Percentiles rank a stretch among this genome's conserved stretches.
Conservation (phyloP, 2,888 invertebrate genomes). For the Cabera pusaria region DNA sequence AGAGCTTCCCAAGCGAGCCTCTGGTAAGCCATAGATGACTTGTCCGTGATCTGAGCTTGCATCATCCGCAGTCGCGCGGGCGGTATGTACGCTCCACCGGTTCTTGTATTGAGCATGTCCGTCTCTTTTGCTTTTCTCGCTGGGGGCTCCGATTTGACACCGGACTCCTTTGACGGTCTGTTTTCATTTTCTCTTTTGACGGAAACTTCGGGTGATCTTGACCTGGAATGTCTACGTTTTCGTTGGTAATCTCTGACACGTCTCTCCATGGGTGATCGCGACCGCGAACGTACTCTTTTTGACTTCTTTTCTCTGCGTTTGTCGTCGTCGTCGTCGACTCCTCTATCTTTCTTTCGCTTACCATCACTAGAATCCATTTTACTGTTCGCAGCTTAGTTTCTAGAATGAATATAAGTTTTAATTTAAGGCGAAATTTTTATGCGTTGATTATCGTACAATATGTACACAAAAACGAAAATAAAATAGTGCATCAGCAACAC, state of each 20-base stretch:
- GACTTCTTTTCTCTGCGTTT: conserved; percentile 52
- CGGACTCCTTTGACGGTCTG: conserved; percentile 35
- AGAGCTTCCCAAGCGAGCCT: conserved; percentile 99
- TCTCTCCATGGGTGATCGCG: conserved; percentile 46
- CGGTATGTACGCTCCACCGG: conserved; percentile 98
- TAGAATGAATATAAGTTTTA: neutral
- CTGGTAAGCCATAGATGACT: conserved; percentile 97
- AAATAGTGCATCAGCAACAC: too few relatives aligned
- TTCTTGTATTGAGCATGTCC: conserved; percentile 91
- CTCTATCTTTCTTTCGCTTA: conserved; percentile 59
- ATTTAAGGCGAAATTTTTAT: neutral
- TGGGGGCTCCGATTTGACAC: conserved; percentile 42
- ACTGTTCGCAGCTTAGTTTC: conserved; percentile 6
- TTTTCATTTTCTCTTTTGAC: conserved; percentile 52
- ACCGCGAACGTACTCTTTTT: conserved; percentile 57
- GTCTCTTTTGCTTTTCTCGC: conserved; percentile 59
- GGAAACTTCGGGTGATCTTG: conserved; percentile 47
- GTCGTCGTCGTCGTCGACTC: conserved; percentile 54
- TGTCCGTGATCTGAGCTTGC: conserved; percentile 98
- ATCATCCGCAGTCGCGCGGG: conserved; percentile 97
- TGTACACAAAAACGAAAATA: too few relatives aligned
- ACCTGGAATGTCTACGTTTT: conserved; percentile 61
- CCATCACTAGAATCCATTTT: conserved; percentile 59
- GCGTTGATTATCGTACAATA: neutral
- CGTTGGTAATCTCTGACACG: conserved; percentile 52